Base-by-base conservation (phyloP, 1,140 invertebrate genomes). In the Fopius arisanus region DNA sequence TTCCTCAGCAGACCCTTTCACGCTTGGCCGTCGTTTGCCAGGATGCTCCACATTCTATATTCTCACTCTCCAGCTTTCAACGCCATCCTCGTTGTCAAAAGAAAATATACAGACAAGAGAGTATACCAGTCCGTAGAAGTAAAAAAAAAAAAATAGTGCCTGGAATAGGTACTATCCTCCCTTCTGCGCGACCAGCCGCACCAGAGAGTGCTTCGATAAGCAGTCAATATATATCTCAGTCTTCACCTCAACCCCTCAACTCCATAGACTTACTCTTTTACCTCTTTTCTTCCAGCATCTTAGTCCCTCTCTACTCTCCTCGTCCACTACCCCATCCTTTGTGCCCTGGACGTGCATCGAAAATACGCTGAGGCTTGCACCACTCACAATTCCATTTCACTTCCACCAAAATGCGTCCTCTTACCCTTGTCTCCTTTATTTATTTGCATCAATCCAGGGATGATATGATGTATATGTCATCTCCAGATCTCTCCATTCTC, bases 281-380 rank as follows among this genome's bases (percentile, higher is more conserved):
- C 67, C 31, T 63, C 54, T 48, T 28, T 14, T 33, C 21, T 37
- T 5, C 54, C 23, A 21, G 16, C 54, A n/a, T 48, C 43, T 48
- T 48, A 48, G 43, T 23, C 14, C 26, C 19, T 51, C 19, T 9
- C 43, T 14, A n/a, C 9, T 51, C 19, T 51, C 54, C 26, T 59
- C 54, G 54, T 26, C 23, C 54, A 59, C 23, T 59, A 59, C 54
- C 14, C 26, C 54, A 59, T 59, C 23, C 43, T 59, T 59, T 28
- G 54, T 28, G 19, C 10, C 23, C 23, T 59, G 54, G 23, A 59
- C 54, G 54, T 59, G 75, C 75, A 48, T 37, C 62, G 63, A 72
- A 75, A 82, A 82, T 82, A 83, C 79, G 82, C 81, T 82, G 82
- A 84, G 82, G 73, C 79, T 82, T 78, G 77, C 77, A 62, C 63